A percentile compares a stretch with the other conserved stretches of the same genome.
These are phyloP conservation scores for Pseudomyrmex concolor DNA, from an alignment of 1,140 invertebrate genomes.

Conservation along the genomic window DNA sequence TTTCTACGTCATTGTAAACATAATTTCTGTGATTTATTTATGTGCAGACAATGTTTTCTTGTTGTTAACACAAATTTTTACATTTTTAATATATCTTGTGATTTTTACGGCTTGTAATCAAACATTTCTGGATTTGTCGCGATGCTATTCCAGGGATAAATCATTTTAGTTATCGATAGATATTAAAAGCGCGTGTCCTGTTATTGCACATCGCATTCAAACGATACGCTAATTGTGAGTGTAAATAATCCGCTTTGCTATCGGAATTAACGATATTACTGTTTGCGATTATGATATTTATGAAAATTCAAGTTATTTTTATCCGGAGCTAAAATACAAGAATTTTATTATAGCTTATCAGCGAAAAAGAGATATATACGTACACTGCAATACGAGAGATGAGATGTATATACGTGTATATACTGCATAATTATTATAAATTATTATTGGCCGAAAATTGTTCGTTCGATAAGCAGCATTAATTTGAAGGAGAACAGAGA, in stretches of 20 bases:
- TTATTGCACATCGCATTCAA: not conserved
- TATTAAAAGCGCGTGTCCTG: not conserved
- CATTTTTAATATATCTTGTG: not conserved
- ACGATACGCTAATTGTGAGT: not conserved
- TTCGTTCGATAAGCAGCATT: not conserved
- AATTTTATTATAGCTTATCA: conserved; percentile 23
- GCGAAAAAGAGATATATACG: not conserved
- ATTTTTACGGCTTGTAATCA: not conserved
- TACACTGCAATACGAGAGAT: not conserved
- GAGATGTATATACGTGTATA: not conserved
- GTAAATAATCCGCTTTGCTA: conserved; percentile 2
- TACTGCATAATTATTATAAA: too few species aligned
- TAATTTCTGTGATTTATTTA: too few species aligned
- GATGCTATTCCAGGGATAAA: not conserved
- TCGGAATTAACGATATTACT: not conserved
- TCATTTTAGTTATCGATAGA: not conserved
- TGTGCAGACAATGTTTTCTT: too few species aligned
- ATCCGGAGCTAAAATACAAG: not conserved
- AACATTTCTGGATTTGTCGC: not conserved
- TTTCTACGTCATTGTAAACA: too few species aligned
- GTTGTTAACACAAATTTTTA: not conserved
- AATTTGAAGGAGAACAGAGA: too few species aligned
- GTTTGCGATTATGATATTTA: not conserved
- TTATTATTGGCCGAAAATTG: not conserved
- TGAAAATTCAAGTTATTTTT: not conserved